Conservation (phyloP, 2,797 vertebrate species). For the Nannoperca obscura region DNA sequence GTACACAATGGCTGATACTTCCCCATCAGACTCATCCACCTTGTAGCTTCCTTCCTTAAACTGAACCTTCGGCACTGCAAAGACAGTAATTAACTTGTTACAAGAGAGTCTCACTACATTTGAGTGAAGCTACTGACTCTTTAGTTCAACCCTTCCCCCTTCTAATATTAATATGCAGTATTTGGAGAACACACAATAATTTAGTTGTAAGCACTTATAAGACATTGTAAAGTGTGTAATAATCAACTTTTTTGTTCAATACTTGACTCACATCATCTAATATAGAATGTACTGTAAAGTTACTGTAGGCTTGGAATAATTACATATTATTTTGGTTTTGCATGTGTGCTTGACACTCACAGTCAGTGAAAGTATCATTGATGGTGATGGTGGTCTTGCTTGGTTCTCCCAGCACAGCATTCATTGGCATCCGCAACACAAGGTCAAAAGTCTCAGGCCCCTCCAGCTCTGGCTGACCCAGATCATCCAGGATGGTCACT, state of each 20-base stretch:
- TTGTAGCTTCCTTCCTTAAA: constrained; percentile 86
- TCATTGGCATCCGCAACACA: constrained; percentile 88
- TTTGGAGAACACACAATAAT: no score
- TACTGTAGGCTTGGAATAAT: not conserved
- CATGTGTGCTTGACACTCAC: constrained; percentile 73
- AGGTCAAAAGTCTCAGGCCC: constrained; percentile 90
- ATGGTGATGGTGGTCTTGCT: constrained; percentile 89
- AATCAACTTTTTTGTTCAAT: no score
- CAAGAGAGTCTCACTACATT: no score
- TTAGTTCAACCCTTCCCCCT: no score
- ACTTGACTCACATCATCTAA: not conserved
- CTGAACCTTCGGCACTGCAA: constrained; percentile 87
- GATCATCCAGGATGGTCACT: constrained; percentile 90
- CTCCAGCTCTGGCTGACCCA: constrained; percentile 89
- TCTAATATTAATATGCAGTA: no score
- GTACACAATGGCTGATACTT: constrained; percentile 82
- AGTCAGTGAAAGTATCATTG: constrained; percentile 86
- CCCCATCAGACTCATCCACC: constrained; percentile 86
- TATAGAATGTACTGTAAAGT: not conserved
- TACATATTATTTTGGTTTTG: not conserved
- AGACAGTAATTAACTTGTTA: constrained; percentile 17
- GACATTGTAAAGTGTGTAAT: no score
- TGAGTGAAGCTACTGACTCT: no score
- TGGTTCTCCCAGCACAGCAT: constrained; percentile 88
- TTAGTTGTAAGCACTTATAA: no score